phyloP scores from a whole-genome alignment of 1,140 invertebrate species.

The Stenopsyche tienmushanensis region DNA sequence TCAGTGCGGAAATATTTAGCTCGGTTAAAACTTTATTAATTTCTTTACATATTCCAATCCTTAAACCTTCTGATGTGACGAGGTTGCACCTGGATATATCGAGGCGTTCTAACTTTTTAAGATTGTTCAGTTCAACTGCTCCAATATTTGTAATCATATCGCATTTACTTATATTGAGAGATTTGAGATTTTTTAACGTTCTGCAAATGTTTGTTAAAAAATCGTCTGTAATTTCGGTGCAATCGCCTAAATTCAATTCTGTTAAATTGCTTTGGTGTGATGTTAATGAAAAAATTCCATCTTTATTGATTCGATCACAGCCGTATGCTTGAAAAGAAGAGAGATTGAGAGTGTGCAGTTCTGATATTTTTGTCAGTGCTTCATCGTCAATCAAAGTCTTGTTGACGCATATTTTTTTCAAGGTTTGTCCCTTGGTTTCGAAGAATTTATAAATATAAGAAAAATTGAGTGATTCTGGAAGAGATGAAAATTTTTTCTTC shows the following conservation, averaged over 20 bases:
- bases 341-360: slow-evolving; percentile 57
- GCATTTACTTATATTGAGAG: slow-evolving; percentile 61
- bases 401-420: slow-evolving; percentile 65
- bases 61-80: slow-evolving; percentile 62
- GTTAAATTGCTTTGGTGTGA: slow-evolving; percentile 59
- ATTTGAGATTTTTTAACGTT: slow-evolving; percentile 57
- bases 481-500: slow-evolving; percentile 51
- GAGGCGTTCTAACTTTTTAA: slow-evolving; percentile 58
- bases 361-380: slow-evolving; percentile 58
- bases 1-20: slow-evolving; percentile 62
- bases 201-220: slow-evolving; percentile 60
- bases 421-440: slow-evolving; percentile 52
- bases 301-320: slow-evolving; percentile 67
- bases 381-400: slow-evolving; percentile 65
- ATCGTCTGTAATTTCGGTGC: slow-evolving; percentile 64
- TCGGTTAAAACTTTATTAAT: slow-evolving; percentile 53
- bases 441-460: slow-evolving; percentile 63
- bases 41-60: slow-evolving; percentile 56
- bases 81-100: slow-evolving; percentile 68
- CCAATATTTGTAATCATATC: slow-evolving; percentile 62
- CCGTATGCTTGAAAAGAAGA: slow-evolving; percentile 58
- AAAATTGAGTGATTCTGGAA: slow-evolving; percentile 72
- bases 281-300: slow-evolving; percentile 59
- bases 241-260: slow-evolving; percentile 63
- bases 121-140: slow-evolving; percentile 54